phyloP scores from a whole-genome alignment of 2,113 vertebrate genomes.

The Heloderma charlesbogerti region DNA sequence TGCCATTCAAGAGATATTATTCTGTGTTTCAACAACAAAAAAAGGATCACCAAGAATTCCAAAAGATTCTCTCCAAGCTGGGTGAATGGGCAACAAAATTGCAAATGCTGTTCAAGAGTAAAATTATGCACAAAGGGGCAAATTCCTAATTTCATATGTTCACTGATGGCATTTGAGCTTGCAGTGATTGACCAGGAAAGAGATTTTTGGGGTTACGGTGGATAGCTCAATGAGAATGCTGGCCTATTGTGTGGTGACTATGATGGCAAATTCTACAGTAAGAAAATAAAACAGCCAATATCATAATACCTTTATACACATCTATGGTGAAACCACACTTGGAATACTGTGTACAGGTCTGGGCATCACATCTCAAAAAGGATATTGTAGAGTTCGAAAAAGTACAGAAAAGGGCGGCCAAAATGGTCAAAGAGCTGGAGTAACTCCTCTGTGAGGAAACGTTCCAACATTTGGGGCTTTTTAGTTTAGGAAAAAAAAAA shows the following conservation, averaged over 20 bases:
- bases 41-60: not conserved
- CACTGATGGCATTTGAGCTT: not conserved
- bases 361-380: not conserved
- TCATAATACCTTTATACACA: not conserved
- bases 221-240: not conserved
- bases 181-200: not conserved
- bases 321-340: not conserved
- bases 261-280: not conserved
- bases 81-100: not conserved
- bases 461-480: too few species aligned
- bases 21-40: too few species aligned
- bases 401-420: too few species aligned
- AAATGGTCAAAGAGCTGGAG: too few species aligned
- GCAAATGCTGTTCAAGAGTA: not conserved
- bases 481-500: not conserved
- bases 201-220: not conserved
- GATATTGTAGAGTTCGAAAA: too few species aligned
- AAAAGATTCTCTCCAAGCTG: not conserved
- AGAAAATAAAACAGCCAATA: not conserved
- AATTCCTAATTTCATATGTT: not conserved
- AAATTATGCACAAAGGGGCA: not conserved
- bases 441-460: too few species aligned
- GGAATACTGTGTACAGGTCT: not conserved
- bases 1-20: too few species aligned
- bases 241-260: not conserved